Percentiles rank a stretch among this genome's conserved stretches.
These are phyloP conservation scores for Pagetopsis macropterus DNA, from an alignment of 2,797 vertebrate species.

Conservation along the genomic window DNA sequence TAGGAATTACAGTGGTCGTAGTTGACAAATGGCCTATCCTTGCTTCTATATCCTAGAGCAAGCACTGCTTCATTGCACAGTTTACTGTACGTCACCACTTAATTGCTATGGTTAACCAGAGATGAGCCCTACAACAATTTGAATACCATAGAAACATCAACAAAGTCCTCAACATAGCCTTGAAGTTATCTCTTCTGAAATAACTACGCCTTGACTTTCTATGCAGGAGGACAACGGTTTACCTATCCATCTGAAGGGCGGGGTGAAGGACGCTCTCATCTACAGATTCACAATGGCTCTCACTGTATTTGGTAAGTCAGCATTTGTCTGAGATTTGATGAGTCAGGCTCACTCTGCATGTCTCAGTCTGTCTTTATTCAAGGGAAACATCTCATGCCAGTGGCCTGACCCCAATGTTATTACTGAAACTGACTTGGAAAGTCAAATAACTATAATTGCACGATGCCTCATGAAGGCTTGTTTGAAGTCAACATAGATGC, in stretches of 20 bases:
- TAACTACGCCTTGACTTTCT: constrained; percentile 20
- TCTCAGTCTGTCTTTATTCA: constrained; percentile 16
- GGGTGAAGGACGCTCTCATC: constrained; percentile 78
- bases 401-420: constrained; percentile 5
- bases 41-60: constrained; percentile 38
- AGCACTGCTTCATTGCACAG: constrained; percentile 30
- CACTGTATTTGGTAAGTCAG: constrained; percentile 83
- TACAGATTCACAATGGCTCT: constrained; percentile 83
- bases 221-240: constrained; percentile 87
- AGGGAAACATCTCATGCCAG: constrained; percentile 21
- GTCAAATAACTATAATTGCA: constrained; percentile 41
- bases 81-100: constrained; percentile 5
- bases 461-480: constrained; percentile 10
- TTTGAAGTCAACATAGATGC: constrained; percentile 33
- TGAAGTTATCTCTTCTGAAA: background rate
- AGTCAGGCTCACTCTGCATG: constrained; percentile 40
- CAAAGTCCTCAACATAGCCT: background rate
- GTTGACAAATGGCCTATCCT: constrained; percentile 31
- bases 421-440: constrained; percentile 15
- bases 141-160: constrained; percentile 1
- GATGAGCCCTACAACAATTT: background rate
- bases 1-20: constrained; percentile 34
- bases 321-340: constrained; percentile 39
- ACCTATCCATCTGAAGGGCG: constrained; percentile 90
- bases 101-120: constrained; percentile 44